Evolutionary conservation across 2,797 vertebrate species (phyloP).

Genomic region (Phataginus tricuspis): DNA sequence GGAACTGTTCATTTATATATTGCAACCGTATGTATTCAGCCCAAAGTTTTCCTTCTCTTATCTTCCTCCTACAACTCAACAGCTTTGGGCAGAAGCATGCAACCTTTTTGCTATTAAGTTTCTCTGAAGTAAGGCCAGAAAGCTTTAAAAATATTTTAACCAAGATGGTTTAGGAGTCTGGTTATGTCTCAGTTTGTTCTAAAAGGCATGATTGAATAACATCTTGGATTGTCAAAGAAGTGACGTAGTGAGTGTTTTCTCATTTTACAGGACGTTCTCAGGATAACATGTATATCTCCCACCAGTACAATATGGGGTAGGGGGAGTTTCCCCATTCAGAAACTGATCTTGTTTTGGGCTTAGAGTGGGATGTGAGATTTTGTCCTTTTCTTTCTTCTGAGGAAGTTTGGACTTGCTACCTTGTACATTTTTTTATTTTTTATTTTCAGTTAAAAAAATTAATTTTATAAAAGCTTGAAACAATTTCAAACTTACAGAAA

Average conservation of each 20-base stretch:
- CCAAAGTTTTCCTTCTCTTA: slow-evolving; percentile 63
- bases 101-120: slow-evolving; percentile 72
- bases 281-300: not conserved
- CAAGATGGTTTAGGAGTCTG: slow-evolving; percentile 65
- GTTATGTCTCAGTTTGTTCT: slow-evolving; percentile 76
- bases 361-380: not conserved
- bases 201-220: slow-evolving; percentile 62
- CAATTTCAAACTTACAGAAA: not conserved
- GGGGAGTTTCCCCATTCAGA: not conserved
- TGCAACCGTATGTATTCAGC: slow-evolving; percentile 74
- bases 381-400: not conserved
- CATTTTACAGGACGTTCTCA: not conserved
- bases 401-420: not conserved
- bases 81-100: slow-evolving; percentile 62
- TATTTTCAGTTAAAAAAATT: slow-evolving; percentile 13
- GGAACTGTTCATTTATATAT: slow-evolving; percentile 71
- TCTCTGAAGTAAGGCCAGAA: slow-evolving; percentile 73
- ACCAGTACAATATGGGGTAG: not conserved
- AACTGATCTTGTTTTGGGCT: not conserved
- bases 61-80: slow-evolving; percentile 30
- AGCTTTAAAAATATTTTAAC: slow-evolving; percentile 73
- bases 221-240: slow-evolving; percentile 67
- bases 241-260: slow-evolving; percentile 66
- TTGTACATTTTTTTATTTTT: not conserved
- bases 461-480: slow-evolving; percentile 39